phyloP scores from a whole-genome alignment of 2,888 invertebrate genomes.

The Catocala sponsa region DNA sequence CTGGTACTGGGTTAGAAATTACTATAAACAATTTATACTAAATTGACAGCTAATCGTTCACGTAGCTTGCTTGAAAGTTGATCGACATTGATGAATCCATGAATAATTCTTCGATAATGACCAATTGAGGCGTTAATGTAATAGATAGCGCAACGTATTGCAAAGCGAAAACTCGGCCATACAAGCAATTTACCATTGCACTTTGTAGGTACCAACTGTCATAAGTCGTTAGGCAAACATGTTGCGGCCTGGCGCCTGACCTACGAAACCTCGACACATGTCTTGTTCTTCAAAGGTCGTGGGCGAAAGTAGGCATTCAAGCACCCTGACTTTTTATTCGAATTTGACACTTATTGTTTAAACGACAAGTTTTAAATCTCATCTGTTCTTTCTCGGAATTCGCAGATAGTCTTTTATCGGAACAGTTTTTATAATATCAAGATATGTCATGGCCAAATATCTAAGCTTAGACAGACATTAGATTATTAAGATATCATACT shows the following conservation, averaged over 20 bases:
- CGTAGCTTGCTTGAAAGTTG: conserved; percentile 11
- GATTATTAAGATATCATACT: too few relatives aligned
- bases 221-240: conserved; percentile 45
- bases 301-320: conserved; percentile 44
- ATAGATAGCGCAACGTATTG: conserved; percentile 17
- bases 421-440: too few relatives aligned
- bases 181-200: conserved; percentile 21
- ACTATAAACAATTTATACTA: too few relatives aligned
- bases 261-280: conserved; percentile 49
- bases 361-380: conserved; percentile 23
- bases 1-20: too few relatives aligned
- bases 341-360: conserved; percentile 29
- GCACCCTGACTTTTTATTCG: conserved; percentile 9
- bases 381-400: not conserved
- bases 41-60: not conserved
- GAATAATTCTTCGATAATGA: conserved; percentile 26
- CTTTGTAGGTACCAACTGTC: conserved; percentile 28
- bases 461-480: too few relatives aligned
- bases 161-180: conserved; percentile 18
- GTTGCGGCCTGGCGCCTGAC: conserved; percentile 37
- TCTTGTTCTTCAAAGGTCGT: conserved; percentile 48
- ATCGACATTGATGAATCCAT: conserved; percentile 35
- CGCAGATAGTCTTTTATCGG: too few relatives aligned
- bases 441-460: too few relatives aligned
- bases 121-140: conserved; percentile 16